Percentiles rank a stretch among this genome's conserved stretches.
Conservation (phyloP, 2,888 invertebrate genomes). For the Rhaphigaster nebulosa region DNA sequence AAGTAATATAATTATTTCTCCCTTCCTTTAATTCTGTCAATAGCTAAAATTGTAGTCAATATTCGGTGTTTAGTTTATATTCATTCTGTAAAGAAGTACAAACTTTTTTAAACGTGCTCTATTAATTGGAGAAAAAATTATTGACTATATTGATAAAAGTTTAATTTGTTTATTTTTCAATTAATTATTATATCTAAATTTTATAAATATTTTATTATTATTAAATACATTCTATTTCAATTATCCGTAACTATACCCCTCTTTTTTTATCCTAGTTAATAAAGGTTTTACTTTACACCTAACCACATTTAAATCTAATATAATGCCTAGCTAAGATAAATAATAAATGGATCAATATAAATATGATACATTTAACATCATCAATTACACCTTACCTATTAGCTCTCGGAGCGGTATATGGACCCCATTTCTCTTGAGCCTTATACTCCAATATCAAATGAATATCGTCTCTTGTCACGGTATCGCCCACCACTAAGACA, state of each 20-base stretch:
- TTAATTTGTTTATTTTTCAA: neutral
- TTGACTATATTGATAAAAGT: neutral
- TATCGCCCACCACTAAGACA: slow-evolving; percentile 74
- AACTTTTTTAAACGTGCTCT: too few species aligned
- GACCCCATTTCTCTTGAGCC: slow-evolving; percentile 83
- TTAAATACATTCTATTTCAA: neutral
- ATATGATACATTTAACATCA: neutral
- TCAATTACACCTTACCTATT: slow-evolving; percentile 73
- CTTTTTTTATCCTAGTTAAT: neutral
- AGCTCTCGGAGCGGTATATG: slow-evolving; percentile 80
- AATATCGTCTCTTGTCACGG: slow-evolving; percentile 79
- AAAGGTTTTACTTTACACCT: neutral
- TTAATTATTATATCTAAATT: neutral
- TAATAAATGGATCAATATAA: neutral
- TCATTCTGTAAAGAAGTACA: too few species aligned
- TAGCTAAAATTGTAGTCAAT: too few species aligned
- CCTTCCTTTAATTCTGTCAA: too few species aligned
- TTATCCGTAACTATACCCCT: neutral
- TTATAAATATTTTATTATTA: neutral
- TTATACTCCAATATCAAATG: slow-evolving; percentile 87
- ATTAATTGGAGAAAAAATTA: neutral
- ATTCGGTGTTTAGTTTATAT: too few species aligned
- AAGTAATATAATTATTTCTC: too few species aligned
- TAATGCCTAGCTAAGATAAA: neutral
- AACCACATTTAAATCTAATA: neutral